phyloP scores from a whole-genome alignment of 2,888 invertebrate genomes.

The Agelastica alni region DNA sequence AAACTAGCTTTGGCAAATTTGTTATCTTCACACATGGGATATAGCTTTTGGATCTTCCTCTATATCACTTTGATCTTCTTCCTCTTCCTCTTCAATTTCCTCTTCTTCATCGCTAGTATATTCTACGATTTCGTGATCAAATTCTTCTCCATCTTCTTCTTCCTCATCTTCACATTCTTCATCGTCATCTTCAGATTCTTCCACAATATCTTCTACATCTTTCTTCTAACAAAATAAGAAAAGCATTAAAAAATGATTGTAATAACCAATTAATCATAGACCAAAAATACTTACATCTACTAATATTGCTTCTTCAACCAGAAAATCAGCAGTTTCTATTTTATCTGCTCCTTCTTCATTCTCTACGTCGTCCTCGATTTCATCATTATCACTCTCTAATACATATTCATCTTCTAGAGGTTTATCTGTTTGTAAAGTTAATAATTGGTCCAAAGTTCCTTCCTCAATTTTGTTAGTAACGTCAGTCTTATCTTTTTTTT shows the following conservation, averaged over 20 bases:
- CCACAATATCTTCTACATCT: slow-evolving; percentile 31
- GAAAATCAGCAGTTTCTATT: slow-evolving; percentile 25
- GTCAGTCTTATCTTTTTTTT: slow-evolving; percentile 4
- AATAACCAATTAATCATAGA: slow-evolving; percentile 3
- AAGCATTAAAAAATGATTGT: neutral
- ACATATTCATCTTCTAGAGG: slow-evolving; percentile 2
- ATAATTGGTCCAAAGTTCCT: neutral
- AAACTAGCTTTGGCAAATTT: neutral
- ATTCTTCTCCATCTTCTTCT: slow-evolving; percentile 24
- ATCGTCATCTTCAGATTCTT: slow-evolving; percentile 39
- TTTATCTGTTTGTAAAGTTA: no score
- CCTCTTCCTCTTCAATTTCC: slow-evolving; percentile 35
- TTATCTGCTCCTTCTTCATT: slow-evolving; percentile 10
- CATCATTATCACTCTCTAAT: slow-evolving; percentile 15
- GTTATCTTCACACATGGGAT: neutral
- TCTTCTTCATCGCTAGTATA: slow-evolving; percentile 37
- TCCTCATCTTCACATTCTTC: slow-evolving; percentile 37
- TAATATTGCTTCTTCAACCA: slow-evolving; percentile 52
- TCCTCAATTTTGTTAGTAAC: neutral
- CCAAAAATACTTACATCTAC: slow-evolving; percentile 40
- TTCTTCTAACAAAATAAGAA: neutral
- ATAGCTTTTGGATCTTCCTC: neutral
- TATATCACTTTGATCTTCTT: neutral
- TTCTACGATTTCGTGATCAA: slow-evolving; percentile 39
- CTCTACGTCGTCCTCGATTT: slow-evolving; percentile 1